phyloP scores from a whole-genome alignment of 2,797 vertebrate genomes.

The Pogoniulus pusillus region DNA sequence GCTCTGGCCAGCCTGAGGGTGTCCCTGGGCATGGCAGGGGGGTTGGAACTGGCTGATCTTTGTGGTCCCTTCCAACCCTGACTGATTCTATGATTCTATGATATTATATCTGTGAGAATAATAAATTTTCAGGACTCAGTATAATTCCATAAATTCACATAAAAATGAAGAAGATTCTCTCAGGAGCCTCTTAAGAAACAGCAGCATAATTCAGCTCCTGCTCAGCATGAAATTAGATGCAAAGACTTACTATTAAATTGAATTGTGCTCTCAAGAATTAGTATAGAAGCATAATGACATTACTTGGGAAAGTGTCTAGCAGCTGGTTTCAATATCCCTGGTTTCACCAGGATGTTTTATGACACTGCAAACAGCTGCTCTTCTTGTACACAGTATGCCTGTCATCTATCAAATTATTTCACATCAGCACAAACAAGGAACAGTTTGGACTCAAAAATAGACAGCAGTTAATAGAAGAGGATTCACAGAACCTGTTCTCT shows the following conservation, averaged over 20 bases:
- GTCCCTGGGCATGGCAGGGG: too few relatives aligned
- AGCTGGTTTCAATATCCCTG: conserved; percentile 5
- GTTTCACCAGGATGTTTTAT: conserved; percentile 9
- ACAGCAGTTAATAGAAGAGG: not conserved
- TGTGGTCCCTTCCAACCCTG: too few relatives aligned
- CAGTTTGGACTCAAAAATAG: conserved; percentile 16
- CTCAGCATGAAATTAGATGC: not conserved
- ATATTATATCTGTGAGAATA: not conserved
- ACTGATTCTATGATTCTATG: too few relatives aligned
- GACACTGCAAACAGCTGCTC: conserved; percentile 27
- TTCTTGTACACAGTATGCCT: conserved; percentile 15
- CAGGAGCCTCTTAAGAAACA: not conserved
- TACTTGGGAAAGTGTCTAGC: conserved; percentile 16
- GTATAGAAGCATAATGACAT: not conserved
- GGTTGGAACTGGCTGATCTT: too few relatives aligned
- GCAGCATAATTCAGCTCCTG: not conserved
- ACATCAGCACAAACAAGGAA: conserved; percentile 27
- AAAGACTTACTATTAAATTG: not conserved
- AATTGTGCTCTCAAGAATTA: not conserved
- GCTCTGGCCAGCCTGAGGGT: too few relatives aligned
- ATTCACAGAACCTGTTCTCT: not conserved
- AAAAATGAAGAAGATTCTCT: not conserved
- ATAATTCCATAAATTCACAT: not conserved
- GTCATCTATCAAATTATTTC: conserved; percentile 7
- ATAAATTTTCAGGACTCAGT: not conserved